These are phyloP conservation scores for Drosophila repletoides DNA, from an alignment of 1,140 invertebrate species.

Conservation along the genomic window DNA sequence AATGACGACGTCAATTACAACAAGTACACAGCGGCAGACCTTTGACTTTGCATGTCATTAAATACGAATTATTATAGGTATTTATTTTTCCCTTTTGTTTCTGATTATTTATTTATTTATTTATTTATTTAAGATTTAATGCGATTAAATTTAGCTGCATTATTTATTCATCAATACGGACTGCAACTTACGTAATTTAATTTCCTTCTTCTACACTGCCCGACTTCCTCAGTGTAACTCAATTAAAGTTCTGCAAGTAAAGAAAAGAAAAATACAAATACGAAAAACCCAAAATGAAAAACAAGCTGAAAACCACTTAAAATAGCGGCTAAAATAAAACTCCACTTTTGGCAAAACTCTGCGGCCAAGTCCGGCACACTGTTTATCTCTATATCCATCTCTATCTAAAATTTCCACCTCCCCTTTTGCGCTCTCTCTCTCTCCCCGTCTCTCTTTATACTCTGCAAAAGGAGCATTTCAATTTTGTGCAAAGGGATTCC, in stretches of 20 bases:
- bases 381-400: conserved; percentile 29
- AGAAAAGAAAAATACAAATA: conserved; percentile 2
- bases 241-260: conserved; percentile 35
- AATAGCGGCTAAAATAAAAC: conserved; percentile 39
- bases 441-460: background rate
- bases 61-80: conserved; percentile 57
- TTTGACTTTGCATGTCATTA: conserved; percentile 51
- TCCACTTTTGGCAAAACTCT: conserved; percentile 30
- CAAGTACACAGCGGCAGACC: conserved; percentile 39
- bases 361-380: conserved; percentile 22
- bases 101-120: background rate
- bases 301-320: conserved; percentile 37
- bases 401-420: conserved; percentile 5
- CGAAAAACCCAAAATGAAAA: conserved; percentile 1
- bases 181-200: conserved; percentile 38
- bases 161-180: conserved; percentile 46
- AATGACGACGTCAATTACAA: conserved; percentile 61
- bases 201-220: conserved; percentile 4
- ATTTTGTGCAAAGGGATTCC: too few relatives aligned
- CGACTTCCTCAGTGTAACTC: conserved; percentile 12
- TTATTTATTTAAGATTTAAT: background rate
- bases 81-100: conserved; percentile 4
- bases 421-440: background rate
- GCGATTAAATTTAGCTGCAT: conserved; percentile 13
- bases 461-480: too few relatives aligned